phyloP scores from a whole-genome alignment of 2,113 vertebrate species.

The Arothron firmamentum region DNA sequence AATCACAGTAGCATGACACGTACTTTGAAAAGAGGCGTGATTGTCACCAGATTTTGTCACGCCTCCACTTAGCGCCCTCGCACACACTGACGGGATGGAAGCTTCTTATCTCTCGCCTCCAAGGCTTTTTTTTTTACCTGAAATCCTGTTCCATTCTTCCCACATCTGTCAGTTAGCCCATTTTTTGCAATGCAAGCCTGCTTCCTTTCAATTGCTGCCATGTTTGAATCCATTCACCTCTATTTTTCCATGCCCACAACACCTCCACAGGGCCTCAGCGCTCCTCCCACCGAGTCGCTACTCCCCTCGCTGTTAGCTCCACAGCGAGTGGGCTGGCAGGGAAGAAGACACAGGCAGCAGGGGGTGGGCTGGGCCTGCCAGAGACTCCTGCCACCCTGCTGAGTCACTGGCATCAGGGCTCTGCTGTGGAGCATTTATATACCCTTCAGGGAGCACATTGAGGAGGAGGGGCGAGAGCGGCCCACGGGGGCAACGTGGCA shows the following conservation, averaged over 20 bases:
- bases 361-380: conserved; percentile 48
- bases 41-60: no score
- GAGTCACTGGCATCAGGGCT: conserved; percentile 34
- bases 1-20: no score
- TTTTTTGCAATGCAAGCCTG: conserved; percentile 13
- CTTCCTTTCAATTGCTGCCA: conserved; percentile 26
- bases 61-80: no score
- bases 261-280: not conserved
- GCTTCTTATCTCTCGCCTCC: conserved; percentile 31
- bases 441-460: conserved; percentile 26
- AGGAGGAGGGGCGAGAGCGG: not conserved
- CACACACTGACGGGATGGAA: conserved; percentile 10
- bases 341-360: conserved; percentile 45
- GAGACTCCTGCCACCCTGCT: conserved; percentile 33
- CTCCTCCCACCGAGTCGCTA: conserved; percentile 14
- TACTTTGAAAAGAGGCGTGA: no score
- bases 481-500: conserved; percentile 16
- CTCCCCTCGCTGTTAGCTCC: conserved; percentile 41
- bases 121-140: conserved; percentile 18
- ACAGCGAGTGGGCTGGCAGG: conserved; percentile 56
- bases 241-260: not conserved
- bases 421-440: conserved; percentile 7
- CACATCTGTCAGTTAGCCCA: conserved; percentile 2
- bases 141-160: conserved; percentile 20
- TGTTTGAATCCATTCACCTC: conserved; percentile 20